A percentile compares a stretch with the other conserved stretches of the same genome.
Evolutionary conservation across 2,113 vertebrate species (phyloP).

Genomic region (Pseudopipra pipra): DNA sequence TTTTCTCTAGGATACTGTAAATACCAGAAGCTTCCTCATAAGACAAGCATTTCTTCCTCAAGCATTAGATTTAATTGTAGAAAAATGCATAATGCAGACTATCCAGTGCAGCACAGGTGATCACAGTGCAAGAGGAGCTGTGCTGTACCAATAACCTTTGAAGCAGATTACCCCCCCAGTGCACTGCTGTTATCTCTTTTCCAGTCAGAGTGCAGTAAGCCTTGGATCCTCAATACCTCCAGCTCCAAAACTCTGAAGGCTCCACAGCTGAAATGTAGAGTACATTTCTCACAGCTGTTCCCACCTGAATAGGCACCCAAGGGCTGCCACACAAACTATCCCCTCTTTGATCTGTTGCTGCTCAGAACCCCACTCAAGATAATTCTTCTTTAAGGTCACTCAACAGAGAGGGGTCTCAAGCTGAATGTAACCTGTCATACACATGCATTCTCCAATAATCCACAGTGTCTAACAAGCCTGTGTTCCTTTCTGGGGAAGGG

Average conservation of each 20-base stretch:
- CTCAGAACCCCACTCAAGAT: neutral
- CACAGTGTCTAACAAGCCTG: neutral
- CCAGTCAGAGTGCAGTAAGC: neutral
- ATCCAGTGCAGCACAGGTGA: neutral
- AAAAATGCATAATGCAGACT: neutral
- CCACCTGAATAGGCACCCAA: neutral
- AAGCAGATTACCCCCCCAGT: neutral
- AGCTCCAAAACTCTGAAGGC: neutral
- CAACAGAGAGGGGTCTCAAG: neutral
- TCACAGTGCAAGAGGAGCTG: neutral
- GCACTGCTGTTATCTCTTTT: neutral
- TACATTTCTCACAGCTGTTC: neutral
- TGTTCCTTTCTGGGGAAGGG: neutral
- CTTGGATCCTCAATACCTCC: neutral
- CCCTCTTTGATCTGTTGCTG: neutral
- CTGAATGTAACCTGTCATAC: neutral
- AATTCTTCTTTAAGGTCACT: neutral
- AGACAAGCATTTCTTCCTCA: neutral
- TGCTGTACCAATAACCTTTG: neutral
- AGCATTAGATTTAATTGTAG: neutral
- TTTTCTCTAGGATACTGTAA: neutral
- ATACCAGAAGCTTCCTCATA: neutral
- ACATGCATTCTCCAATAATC: neutral
- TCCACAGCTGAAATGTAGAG: neutral
- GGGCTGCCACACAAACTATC: neutral